Evolutionary conservation across 2,797 vertebrate genomes (phyloP).

Genomic region (Gorsachius magnificus): DNA sequence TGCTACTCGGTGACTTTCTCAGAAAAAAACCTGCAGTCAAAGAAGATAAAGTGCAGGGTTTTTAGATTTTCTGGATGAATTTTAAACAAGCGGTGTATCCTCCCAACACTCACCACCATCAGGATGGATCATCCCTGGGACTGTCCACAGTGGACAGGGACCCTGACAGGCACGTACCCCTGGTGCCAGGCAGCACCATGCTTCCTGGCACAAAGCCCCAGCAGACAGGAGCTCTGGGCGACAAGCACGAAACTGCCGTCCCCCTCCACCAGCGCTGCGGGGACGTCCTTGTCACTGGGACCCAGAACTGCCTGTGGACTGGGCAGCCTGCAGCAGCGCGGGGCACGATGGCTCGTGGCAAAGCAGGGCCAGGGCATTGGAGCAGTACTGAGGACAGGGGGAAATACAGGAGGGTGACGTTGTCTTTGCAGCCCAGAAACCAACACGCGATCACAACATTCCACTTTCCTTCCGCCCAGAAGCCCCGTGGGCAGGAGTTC

Average conservation of each 20-base stretch:
- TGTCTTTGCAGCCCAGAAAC: neutral
- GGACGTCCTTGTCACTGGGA: neutral
- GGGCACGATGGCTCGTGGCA: neutral
- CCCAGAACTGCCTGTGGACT: fast-evolving
- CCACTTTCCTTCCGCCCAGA: neutral
- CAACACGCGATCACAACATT: neutral
- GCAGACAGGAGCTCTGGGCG: neutral
- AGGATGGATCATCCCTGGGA: neutral
- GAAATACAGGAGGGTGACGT: neutral
- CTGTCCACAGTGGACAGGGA: neutral
- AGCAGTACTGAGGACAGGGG: neutral
- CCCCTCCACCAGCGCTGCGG: neutral
- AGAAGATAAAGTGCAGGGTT: neutral
- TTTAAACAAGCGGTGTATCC: neutral
- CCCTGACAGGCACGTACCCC: neutral
- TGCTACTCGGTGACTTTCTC: neutral
- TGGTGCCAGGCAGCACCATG: neutral
- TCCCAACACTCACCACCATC: neutral
- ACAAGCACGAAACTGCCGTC: neutral
- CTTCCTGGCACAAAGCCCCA: neutral
- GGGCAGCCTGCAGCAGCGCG: neutral
- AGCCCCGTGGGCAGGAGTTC: neutral
- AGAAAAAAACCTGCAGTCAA: neutral
- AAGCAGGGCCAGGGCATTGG: fast-evolving
- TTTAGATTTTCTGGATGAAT: neutral